Base-by-base conservation (phyloP, 2,888 invertebrate genomes). In the Luperina nickerlii region DNA sequence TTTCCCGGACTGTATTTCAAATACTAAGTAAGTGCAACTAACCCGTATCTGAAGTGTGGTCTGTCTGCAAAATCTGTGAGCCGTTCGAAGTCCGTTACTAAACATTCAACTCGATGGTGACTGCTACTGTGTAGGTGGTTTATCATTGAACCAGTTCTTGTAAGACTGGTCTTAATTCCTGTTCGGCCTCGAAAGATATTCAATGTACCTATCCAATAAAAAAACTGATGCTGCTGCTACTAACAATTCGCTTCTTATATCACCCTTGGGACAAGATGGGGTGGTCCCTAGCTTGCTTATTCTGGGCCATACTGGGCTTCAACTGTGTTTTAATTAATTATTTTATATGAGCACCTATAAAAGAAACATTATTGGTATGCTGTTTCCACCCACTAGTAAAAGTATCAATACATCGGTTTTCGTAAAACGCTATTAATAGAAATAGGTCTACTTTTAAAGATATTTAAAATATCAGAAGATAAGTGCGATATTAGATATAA, bases 401-500 rank as follows among this genome's bases (percentile, higher is more conserved):
- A 65, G 4, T 42, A 6, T 13, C 27, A 24, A n/a, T 13, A 38
- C 65, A 38, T 57, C 27, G 2, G 7, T 27, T 32, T 38, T 67
- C n/a, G 73, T 60, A 6, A 15, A 4, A 54, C 2, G 6, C 6
- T 48, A 15, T 45, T 67, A 13, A 24, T 51, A 60, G 0, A 57
- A 60, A 72, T 24, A 9, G 13, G 8, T 38, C 3, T 48, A 24
- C n/a, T 60, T 51, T 27, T 13, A 45, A 76, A 51, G 9, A 38
- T 45, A 76, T 73, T 85, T 82, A 51, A 72, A 82, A 87, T 73
- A 65, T 71, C 60, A 66, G 73, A 68, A 78, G 76, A 84, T 82
- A 87, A 82, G 54, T 54, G 54, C 73, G 77, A 77, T 84, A 82
- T 86, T 81, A 80, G 80, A 84, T 87, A 88, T 86, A 81, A 83